These are phyloP conservation scores for Caenorhabditis zanzibari DNA, from an alignment of 2,888 invertebrate species.

Conservation along the genomic window DNA sequence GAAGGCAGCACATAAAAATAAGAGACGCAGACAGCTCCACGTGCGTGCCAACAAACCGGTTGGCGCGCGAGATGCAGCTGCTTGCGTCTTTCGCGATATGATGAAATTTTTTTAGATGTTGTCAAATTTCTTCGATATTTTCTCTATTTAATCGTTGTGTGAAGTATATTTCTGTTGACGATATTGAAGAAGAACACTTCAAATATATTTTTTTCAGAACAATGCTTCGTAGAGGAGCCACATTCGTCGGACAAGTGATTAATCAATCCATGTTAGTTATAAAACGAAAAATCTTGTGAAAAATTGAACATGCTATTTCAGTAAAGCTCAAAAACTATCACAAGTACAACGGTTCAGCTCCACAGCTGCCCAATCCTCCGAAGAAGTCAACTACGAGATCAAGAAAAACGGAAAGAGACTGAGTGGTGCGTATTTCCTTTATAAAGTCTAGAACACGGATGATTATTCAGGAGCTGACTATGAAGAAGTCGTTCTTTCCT, in stretches of 20 bases:
- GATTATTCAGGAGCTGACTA: slow-evolving; percentile 64
- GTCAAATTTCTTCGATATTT: not conserved
- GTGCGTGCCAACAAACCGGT: not conserved
- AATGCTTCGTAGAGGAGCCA: slow-evolving; percentile 52
- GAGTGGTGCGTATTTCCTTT: slow-evolving; percentile 46
- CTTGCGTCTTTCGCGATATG: slow-evolving; percentile 41
- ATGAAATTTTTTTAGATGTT: slow-evolving; percentile 47
- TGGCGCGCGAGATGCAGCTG: not conserved
- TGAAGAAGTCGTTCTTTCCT: slow-evolving; percentile 59
- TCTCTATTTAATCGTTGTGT: not conserved
- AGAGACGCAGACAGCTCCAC: slow-evolving; percentile 23
- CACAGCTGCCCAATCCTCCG: slow-evolving; percentile 49
- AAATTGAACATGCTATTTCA: not conserved
- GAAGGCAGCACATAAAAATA: not conserved
- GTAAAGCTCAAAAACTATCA: slow-evolving; percentile 38
- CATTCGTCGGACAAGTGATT: slow-evolving; percentile 42
- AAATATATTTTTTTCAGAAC: slow-evolving; percentile 16
- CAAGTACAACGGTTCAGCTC: slow-evolving; percentile 55
- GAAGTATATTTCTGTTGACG: not conserved
- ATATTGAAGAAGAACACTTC: not conserved
- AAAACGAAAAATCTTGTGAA: not conserved
- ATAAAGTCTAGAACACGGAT: slow-evolving; percentile 50
- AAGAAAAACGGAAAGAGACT: slow-evolving; percentile 69
- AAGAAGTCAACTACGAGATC: slow-evolving; percentile 66
- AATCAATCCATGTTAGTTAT: slow-evolving; percentile 48